Percentiles rank a stretch among this genome's conserved stretches.
These are phyloP conservation scores for Phaenicophaeus curvirostris DNA, from an alignment of 2,797 vertebrate species.

Conservation along the genomic window DNA sequence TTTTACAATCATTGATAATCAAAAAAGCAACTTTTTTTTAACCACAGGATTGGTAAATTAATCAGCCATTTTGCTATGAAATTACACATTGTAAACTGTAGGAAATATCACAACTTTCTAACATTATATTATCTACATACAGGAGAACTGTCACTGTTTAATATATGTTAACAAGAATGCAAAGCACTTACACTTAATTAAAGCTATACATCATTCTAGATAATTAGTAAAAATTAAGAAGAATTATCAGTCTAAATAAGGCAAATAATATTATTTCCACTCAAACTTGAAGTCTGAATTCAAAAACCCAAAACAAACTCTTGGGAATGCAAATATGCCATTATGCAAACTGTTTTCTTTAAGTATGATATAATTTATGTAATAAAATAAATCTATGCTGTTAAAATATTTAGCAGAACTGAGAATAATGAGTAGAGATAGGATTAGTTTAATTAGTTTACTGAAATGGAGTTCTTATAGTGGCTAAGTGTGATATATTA, in stretches of 20 bases:
- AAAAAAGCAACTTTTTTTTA: conserved; percentile 12
- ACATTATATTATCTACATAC: neutral
- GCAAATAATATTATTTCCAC: conserved; percentile 68
- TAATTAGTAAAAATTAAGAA: conserved; percentile 80
- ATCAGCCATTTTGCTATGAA: neutral
- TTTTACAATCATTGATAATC: neutral
- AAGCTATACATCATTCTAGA: conserved; percentile 77
- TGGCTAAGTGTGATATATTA: conserved; percentile 82
- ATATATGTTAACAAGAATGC: conserved; percentile 73
- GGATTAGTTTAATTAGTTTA: conserved; percentile 86
- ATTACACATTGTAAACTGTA: neutral
- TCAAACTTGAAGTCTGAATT: conserved; percentile 69
- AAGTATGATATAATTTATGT: conserved; percentile 82
- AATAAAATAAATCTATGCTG: conserved; percentile 79
- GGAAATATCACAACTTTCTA: neutral
- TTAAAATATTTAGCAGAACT: conserved; percentile 83
- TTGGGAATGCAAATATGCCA: conserved; percentile 35
- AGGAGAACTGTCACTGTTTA: conserved; percentile 44
- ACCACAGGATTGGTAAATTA: neutral
- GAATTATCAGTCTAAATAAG: conserved; percentile 68
- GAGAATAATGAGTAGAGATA: conserved; percentile 82
- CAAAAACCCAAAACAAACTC: conserved; percentile 69
- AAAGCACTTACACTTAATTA: conserved; percentile 79
- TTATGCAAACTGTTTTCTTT: conserved; percentile 72
- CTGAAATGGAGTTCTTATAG: conserved; percentile 79